phyloP scores from a whole-genome alignment of 53 echinoderm and acorn worm species.

The Crossaster papposus region DNA sequence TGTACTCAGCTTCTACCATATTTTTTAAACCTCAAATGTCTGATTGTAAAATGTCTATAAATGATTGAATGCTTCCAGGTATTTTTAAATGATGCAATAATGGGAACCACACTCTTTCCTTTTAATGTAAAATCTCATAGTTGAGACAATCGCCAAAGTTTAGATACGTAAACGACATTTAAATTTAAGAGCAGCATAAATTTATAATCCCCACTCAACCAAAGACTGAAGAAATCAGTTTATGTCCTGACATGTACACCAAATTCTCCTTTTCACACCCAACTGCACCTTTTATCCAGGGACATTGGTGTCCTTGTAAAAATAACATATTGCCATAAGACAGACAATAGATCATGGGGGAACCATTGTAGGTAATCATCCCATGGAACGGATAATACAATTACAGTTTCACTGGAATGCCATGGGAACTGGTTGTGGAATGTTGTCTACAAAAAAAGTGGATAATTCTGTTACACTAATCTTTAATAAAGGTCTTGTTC shows the following conservation, averaged over 20 bases:
- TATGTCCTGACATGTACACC: background rate
- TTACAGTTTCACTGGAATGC: background rate
- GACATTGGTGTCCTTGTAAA: background rate
- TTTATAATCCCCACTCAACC: no score
- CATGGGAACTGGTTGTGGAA: background rate
- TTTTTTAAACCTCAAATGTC: no score
- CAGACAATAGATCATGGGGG: background rate
- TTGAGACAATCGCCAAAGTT: no score
- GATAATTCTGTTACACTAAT: background rate
- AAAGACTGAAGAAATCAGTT: background rate
- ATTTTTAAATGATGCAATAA: no score
- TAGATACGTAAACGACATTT: no score
- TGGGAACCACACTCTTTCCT: no score
- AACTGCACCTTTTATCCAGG: background rate
- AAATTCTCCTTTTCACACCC: no score
- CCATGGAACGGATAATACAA: background rate
- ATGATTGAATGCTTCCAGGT: no score
- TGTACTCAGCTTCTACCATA: no score
- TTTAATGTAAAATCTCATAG: no score
- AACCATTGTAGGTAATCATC: constrained; percentile 2
- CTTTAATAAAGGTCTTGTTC: background rate
- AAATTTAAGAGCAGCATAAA: no score
- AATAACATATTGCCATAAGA: background rate
- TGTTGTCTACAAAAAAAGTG: background rate
- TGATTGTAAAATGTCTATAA: no score